phyloP scores from a whole-genome alignment of 2,797 vertebrate genomes.

The Podarcis lilfordi region DNA sequence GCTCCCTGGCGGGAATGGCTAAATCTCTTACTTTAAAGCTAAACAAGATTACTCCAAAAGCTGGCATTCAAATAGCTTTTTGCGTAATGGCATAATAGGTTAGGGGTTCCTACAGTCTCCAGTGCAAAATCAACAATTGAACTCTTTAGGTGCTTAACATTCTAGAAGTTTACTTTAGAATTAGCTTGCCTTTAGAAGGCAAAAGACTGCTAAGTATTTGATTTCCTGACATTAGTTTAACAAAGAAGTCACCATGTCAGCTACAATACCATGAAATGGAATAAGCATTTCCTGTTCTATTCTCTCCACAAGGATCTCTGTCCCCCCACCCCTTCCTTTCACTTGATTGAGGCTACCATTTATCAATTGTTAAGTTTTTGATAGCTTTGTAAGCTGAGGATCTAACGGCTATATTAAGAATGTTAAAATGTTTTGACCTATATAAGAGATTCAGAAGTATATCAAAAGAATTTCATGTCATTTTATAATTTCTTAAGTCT shows the following conservation, averaged over 20 bases:
- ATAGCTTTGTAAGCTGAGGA: slow-evolving; percentile 26
- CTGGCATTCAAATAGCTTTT: slow-evolving; percentile 76
- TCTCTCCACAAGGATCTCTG: slow-evolving; percentile 26
- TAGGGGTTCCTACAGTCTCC: slow-evolving; percentile 63
- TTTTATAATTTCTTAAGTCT: not conserved
- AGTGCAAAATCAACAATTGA: slow-evolving; percentile 75
- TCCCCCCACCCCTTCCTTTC: slow-evolving; percentile 18
- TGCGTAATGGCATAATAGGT: slow-evolving; percentile 67
- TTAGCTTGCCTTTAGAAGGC: slow-evolving; percentile 52
- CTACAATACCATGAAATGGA: slow-evolving; percentile 42
- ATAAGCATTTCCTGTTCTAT: slow-evolving; percentile 48
- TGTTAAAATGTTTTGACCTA: slow-evolving; percentile 15
- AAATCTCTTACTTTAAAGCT: slow-evolving; percentile 85
- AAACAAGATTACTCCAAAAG: slow-evolving; percentile 85
- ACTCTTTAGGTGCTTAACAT: slow-evolving; percentile 74
- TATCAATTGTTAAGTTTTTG: slow-evolving; percentile 22
- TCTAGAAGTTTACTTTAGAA: slow-evolving; percentile 70
- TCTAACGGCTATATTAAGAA: not conserved
- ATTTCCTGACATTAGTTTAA: slow-evolving; percentile 73
- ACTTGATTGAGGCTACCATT: slow-evolving; percentile 19
- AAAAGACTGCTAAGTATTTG: slow-evolving; percentile 59
- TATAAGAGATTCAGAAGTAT: not conserved
- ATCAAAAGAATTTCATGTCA: not conserved
- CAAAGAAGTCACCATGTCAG: slow-evolving; percentile 62
- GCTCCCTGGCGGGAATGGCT: slow-evolving; percentile 78